Conservation (phyloP, 2,113 vertebrate genomes). For the Cyanoderma ruficeps region DNA sequence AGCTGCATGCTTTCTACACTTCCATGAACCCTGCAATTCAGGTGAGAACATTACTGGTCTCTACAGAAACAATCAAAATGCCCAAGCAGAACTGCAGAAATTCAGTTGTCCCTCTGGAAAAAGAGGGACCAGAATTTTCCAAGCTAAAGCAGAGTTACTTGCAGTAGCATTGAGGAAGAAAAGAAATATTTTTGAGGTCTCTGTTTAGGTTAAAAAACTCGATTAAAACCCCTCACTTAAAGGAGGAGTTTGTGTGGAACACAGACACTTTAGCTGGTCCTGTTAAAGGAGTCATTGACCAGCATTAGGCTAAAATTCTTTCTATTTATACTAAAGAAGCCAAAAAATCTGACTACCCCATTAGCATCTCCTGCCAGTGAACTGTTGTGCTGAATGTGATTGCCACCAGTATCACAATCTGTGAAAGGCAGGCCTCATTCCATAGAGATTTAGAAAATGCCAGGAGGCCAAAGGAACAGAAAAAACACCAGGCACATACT, state of each 20-base stretch:
- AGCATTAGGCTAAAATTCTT: neutral
- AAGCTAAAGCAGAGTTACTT: neutral
- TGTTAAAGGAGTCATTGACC: neutral
- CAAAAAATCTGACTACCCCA: neutral
- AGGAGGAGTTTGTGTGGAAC: neutral
- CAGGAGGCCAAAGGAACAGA: neutral
- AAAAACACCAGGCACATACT: neutral
- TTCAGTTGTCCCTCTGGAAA: neutral
- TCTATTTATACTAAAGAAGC: neutral
- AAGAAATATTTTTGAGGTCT: neutral
- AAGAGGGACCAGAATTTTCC: neutral
- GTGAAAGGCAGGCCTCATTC: neutral
- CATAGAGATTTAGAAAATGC: neutral
- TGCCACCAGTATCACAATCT: neutral
- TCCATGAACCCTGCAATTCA: neutral
- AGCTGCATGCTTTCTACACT: neutral
- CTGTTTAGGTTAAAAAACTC: neutral
- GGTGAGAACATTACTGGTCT: neutral
- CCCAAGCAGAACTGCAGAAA: neutral
- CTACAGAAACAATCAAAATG: accelerated
- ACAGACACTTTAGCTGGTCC: neutral
- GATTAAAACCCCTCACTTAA: neutral
- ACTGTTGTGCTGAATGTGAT: neutral
- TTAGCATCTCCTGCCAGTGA: slow-evolving; percentile 10
- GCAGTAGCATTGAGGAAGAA: neutral